A percentile compares a stretch with the other conserved stretches of the same genome.
Evolutionary conservation across 2,113 vertebrate genomes (phyloP).

Genomic region (Malaclemys terrapin): DNA sequence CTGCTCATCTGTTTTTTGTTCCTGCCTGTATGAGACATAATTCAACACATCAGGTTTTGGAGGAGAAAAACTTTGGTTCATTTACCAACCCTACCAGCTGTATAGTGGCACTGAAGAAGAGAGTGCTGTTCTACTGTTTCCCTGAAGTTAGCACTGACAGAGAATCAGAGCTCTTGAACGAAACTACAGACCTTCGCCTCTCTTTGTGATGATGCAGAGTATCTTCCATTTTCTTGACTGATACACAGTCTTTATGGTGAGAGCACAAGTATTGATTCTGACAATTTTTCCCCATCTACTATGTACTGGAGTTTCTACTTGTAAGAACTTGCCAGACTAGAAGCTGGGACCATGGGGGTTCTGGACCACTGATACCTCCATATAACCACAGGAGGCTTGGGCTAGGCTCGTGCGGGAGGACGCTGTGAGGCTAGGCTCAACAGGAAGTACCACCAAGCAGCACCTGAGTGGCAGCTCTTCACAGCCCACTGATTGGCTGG

Average conservation of each 20-base stretch:
- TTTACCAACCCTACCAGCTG: background rate
- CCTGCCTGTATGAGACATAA: slow-evolving; percentile 11
- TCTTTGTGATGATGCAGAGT: background rate
- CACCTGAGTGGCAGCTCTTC: background rate
- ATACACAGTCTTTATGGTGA: background rate
- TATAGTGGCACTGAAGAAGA: fast-evolving
- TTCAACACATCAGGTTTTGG: background rate
- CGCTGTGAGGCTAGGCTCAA: background rate
- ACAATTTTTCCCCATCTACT: background rate
- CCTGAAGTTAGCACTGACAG: background rate
- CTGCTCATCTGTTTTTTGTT: background rate
- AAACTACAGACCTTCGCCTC: background rate
- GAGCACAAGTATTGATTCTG: background rate
- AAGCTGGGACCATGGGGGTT: background rate
- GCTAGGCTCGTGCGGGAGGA: background rate
- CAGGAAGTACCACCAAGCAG: background rate
- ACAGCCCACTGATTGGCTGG: background rate
- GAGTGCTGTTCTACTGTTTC: fast-evolving
- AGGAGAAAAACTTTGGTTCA: background rate
- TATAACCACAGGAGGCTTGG: background rate
- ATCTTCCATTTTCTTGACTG: background rate
- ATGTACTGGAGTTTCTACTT: background rate
- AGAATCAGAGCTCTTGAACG: background rate
- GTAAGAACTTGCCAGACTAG: background rate
- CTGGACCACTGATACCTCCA: background rate